Conservation (phyloP, 2,888 invertebrate species). For the Nemotelus nigrinus region DNA sequence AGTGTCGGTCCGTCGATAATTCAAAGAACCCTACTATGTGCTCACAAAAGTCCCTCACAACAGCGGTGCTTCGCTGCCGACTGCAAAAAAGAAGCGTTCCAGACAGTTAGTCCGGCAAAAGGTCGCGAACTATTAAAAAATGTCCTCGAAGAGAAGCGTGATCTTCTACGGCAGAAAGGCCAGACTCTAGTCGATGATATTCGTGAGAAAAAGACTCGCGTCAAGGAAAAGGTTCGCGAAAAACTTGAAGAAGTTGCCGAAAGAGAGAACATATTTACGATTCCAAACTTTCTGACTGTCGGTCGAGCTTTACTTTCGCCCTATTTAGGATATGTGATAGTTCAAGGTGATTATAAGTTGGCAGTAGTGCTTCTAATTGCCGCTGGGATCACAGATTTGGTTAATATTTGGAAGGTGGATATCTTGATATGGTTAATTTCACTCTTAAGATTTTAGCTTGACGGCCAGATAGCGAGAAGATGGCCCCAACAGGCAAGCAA, state of each 20-base stretch:
- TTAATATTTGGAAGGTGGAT: conserved; percentile 58
- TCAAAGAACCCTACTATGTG: conserved; percentile 1
- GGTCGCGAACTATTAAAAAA: conserved; percentile 68
- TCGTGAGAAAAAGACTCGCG: conserved; percentile 75
- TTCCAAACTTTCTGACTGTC: conserved; percentile 91
- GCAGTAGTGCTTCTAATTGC: conserved; percentile 84
- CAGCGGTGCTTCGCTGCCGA: conserved; percentile 24
- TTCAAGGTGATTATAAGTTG: conserved; percentile 80
- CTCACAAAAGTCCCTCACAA: conserved; percentile 3
- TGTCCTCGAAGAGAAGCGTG: conserved; percentile 72
- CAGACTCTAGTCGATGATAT: conserved; percentile 76
- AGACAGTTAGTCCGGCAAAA: conserved; percentile 61
- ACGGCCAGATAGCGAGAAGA: conserved; percentile 95
- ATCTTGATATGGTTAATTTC: conserved; percentile 36
- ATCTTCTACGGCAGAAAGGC: conserved; percentile 71
- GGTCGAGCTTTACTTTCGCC: conserved; percentile 88
- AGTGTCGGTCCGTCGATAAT: neutral
- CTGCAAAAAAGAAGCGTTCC: conserved; percentile 58
- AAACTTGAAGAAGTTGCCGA: conserved; percentile 73
- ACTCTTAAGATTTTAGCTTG: conserved; percentile 71
- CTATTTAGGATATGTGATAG: conserved; percentile 86
- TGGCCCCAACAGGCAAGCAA: conserved; percentile 92
- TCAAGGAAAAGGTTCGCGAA: conserved; percentile 77
- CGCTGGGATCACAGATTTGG: conserved; percentile 93
- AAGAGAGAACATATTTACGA: conserved; percentile 89